phyloP scores from a whole-genome alignment of 2,797 vertebrate genomes.

The Gila robusta region DNA sequence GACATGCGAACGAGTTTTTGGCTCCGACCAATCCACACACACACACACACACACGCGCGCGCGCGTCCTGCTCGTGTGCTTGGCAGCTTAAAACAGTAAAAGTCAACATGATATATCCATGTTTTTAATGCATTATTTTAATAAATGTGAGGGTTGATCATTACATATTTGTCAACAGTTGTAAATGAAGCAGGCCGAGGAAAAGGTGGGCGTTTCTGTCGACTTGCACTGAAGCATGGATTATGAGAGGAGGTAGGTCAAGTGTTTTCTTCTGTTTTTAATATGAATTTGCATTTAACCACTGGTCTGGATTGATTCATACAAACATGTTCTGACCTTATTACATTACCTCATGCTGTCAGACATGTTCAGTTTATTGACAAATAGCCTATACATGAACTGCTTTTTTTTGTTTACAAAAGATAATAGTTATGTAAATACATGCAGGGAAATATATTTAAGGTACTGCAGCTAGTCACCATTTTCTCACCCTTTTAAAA shows the following conservation, averaged over 20 bases:
- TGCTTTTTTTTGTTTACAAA: not conserved
- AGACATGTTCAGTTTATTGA: not conserved
- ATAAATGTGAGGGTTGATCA: not conserved
- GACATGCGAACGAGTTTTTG: constrained; percentile 7
- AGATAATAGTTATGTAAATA: not conserved
- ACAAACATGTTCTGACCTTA: not conserved
- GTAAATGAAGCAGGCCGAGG: constrained; percentile 34
- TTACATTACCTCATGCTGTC: not conserved
- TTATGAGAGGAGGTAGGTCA: constrained; percentile 78
- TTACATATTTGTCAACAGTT: constrained; percentile 9
- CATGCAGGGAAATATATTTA: not conserved
- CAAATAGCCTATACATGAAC: not conserved
- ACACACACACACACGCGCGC: too few species aligned
- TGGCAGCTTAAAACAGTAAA: not conserved
- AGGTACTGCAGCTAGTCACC: not conserved
- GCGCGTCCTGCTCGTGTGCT: not conserved
- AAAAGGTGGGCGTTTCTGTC: constrained; percentile 43
- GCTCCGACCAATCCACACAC: too few species aligned
- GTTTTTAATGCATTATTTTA: not conserved
- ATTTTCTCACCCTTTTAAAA: not conserved
- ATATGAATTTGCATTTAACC: not conserved
- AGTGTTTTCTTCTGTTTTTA: not conserved
- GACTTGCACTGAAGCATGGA: constrained; percentile 73
- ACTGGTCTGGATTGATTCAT: not conserved
- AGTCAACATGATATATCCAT: not conserved